Conservation (phyloP, 2,888 invertebrate genomes). For the Crematogaster levior region DNA sequence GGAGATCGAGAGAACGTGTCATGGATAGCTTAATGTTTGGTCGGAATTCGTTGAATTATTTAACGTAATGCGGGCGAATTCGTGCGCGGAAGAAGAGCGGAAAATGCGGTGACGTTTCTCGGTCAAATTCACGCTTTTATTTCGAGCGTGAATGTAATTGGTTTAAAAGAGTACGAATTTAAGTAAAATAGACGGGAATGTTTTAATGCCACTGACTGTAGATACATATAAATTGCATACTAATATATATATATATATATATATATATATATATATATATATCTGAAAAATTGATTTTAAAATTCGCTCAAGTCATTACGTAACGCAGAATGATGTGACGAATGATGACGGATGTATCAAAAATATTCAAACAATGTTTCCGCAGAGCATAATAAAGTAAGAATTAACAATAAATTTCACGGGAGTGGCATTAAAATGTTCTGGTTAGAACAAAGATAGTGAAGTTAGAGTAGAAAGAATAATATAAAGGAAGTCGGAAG, state of each 20-base stretch:
- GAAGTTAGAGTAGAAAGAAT: constrained; percentile 38
- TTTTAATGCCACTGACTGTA: not conserved
- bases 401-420: constrained; percentile 40
- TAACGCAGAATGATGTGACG: not conserved
- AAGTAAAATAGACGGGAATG: not conserved
- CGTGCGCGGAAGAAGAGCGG: not conserved
- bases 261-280: not conserved
- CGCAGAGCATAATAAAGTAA: not conserved
- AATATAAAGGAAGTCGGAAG: constrained; percentile 16
- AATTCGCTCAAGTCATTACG: not conserved
- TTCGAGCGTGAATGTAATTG: not conserved
- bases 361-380: not conserved
- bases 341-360: not conserved
- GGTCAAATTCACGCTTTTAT: constrained; percentile 15
- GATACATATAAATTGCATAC: not conserved
- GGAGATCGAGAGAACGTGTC: constrained; percentile 45
- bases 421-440: constrained; percentile 21
- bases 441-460: constrained; percentile 37
- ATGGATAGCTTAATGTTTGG: constrained; percentile 49
- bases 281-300: not conserved
- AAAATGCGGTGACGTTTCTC: constrained; percentile 18
- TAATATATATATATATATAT: not conserved
- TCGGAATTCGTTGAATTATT: constrained; percentile 47
- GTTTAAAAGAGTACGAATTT: not conserved
- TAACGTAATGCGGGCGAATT: constrained; percentile 28